Conservation (phyloP, 2,797 vertebrate genomes). For the Danio kyathit region DNA sequence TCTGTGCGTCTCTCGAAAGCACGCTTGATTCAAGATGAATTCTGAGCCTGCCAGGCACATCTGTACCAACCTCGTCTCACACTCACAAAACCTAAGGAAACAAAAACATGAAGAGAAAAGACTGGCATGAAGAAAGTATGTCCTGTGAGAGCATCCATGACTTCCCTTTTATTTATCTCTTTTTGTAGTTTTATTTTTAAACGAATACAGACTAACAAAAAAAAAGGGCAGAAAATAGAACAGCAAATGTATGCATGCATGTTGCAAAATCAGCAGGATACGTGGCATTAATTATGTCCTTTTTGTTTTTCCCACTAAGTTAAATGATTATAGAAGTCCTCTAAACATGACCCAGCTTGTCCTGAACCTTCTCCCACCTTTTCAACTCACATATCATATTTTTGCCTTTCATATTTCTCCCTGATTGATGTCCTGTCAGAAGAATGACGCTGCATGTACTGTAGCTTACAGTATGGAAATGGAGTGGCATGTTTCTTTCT, state of each 20-base stretch:
- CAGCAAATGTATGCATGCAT: background rate
- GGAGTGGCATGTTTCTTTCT: background rate
- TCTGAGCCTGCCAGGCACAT: constrained; percentile 33
- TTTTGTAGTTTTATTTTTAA: background rate
- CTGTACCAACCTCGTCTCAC: constrained; percentile 4
- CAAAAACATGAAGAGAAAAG: background rate
- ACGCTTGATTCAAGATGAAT: constrained; percentile 30
- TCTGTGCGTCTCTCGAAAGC: constrained; percentile 29
- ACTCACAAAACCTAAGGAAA: background rate
- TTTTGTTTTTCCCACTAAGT: constrained; percentile 14
- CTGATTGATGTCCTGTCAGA: background rate
- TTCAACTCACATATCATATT: background rate
- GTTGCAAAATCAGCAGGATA: background rate
- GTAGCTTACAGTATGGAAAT: background rate
- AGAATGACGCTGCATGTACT: background rate
- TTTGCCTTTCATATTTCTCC: background rate
- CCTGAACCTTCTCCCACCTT: background rate
- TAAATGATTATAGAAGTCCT: constrained; percentile 9
- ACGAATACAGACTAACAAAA: background rate
- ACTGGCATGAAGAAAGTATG: background rate
- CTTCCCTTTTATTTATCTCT: background rate
- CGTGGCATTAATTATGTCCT: background rate
- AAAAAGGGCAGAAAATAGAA: background rate
- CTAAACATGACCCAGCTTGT: constrained; percentile 38
- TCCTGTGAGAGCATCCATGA: background rate